Conservation (phyloP, 2,888 invertebrate species). For the Trichacis sp. region DNA sequence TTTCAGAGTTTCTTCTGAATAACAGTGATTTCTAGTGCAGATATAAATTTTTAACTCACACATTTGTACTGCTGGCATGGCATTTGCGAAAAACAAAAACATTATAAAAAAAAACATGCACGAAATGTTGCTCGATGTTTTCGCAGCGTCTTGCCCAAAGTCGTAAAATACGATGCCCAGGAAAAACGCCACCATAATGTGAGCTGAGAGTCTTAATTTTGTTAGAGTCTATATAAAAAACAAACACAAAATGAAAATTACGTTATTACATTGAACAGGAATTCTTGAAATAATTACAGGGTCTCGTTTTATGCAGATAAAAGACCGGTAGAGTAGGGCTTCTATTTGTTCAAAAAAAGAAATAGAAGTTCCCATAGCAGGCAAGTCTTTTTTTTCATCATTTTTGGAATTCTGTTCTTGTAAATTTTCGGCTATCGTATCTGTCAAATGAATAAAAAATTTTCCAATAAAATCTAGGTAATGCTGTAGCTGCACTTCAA, state of each 20-base stretch:
- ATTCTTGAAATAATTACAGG: slow-evolving; percentile 56
- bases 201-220: slow-evolving; percentile 71
- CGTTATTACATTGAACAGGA: background rate
- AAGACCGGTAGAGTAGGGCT: slow-evolving; percentile 70
- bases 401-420: background rate
- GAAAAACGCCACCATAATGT: slow-evolving; percentile 72
- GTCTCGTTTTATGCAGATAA: slow-evolving; percentile 67
- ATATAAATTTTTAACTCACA: slow-evolving; percentile 70
- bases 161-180: slow-evolving; percentile 73
- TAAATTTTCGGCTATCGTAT: no score
- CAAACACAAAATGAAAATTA: slow-evolving; percentile 17
- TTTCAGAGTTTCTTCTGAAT: no score
- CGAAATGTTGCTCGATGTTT: slow-evolving; percentile 72
- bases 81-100: slow-evolving; percentile 75
- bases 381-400: background rate
- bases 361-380: background rate
- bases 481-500: no score
- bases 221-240: slow-evolving; percentile 63
- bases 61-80: slow-evolving; percentile 75
- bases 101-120: slow-evolving; percentile 74
- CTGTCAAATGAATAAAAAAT: no score
- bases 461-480: no score
- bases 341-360: slow-evolving; percentile 66
- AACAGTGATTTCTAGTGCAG: slow-evolving; percentile 5
- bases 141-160: slow-evolving; percentile 73